Evolutionary conservation across 2,888 invertebrate genomes (phyloP).

Genomic region (Drosophila merina): DNA sequence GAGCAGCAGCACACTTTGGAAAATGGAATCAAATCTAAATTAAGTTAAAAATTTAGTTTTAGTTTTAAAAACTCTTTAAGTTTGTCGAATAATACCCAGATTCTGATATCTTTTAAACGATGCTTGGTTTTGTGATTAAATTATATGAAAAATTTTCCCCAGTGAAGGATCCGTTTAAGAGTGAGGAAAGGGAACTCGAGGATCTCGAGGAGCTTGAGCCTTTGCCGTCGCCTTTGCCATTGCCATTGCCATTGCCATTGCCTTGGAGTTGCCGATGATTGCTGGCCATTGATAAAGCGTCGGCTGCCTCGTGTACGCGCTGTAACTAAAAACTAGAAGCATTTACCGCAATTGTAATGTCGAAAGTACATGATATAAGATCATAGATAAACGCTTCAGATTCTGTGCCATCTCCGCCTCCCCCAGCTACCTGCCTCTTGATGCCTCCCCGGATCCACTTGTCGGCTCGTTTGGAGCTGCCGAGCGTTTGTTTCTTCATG

Average conservation of each 20-base stretch:
- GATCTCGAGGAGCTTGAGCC: conserved; percentile 34
- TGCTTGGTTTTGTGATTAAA: no score
- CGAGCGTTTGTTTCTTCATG: conserved; percentile 75
- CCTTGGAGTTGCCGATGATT: conserved; percentile 59
- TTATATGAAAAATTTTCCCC: background rate
- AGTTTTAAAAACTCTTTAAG: no score
- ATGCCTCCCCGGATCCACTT: conserved; percentile 46
- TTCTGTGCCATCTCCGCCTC: conserved; percentile 68
- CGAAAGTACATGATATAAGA: conserved; percentile 84
- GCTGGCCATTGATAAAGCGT: conserved; percentile 76
- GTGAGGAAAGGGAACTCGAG: conserved; percentile 6
- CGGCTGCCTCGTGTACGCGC: conserved; percentile 80
- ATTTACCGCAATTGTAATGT: conserved; percentile 84
- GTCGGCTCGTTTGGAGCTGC: conserved; percentile 72
- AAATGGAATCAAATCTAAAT: background rate
- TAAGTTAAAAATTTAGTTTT: no score
- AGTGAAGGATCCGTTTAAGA: background rate
- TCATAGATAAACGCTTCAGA: conserved; percentile 82
- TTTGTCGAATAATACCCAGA: no score
- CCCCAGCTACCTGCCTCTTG: background rate
- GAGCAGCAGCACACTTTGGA: conserved; percentile 27
- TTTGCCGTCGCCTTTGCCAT: conserved; percentile 20
- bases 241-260: conserved; percentile 17
- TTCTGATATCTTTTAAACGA: no score
- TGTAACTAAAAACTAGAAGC: conserved; percentile 84